Evolutionary conservation across 2,797 vertebrate genomes (phyloP).

Genomic region (Morus bassanus): DNA sequence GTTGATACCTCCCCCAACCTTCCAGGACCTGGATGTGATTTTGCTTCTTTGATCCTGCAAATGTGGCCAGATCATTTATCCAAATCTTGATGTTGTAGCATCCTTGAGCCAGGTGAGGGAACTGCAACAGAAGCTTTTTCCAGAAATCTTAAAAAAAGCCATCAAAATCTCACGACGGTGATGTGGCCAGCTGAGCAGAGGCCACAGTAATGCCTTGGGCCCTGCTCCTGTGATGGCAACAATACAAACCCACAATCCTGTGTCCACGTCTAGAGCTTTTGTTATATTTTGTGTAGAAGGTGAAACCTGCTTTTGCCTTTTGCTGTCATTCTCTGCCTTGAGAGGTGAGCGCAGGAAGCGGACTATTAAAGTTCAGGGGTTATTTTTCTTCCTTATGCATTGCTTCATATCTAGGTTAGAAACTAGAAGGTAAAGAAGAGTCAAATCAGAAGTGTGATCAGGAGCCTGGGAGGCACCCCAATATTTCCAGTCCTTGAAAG

Average conservation of each 20-base stretch:
- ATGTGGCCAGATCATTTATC: not conserved
- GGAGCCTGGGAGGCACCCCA: not conserved
- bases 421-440: not conserved
- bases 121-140: not conserved
- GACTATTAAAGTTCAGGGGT: not conserved
- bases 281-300: not conserved
- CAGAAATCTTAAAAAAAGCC: not conserved
- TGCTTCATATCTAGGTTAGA: not conserved
- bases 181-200: not conserved
- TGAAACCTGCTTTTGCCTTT: not conserved
- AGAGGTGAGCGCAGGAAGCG: not conserved
- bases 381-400: not conserved
- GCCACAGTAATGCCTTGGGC: not conserved
- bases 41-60: not conserved
- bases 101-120: not conserved
- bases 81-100: not conserved
- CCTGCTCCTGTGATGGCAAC: not conserved
- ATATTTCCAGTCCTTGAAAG: not conserved
- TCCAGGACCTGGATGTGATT: not conserved
- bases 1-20: not conserved
- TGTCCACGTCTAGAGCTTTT: not conserved
- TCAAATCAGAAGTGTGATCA: not conserved
- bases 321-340: not conserved
- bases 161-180: not conserved
- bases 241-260: not conserved